Evolutionary conservation across 2,888 invertebrate genomes (phyloP).

Genomic region (Pomacea canaliculata): DNA sequence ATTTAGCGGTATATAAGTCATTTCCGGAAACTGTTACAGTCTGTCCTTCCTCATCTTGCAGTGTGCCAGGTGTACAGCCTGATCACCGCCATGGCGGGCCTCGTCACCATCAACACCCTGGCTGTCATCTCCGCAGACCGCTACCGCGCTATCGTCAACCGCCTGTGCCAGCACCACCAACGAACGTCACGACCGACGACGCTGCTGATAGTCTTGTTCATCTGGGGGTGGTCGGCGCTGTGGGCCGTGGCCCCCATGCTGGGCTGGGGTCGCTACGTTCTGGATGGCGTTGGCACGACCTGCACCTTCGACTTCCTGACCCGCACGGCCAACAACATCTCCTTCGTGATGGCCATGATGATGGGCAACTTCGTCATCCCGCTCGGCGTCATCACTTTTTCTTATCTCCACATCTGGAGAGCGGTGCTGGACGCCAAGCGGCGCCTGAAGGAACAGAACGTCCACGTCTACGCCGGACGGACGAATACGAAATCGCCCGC

Average conservation of each 20-base stretch:
- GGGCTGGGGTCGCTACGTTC: conserved; percentile 37
- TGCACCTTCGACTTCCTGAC: conserved; percentile 41
- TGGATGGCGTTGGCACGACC: conserved; percentile 38
- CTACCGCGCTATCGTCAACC: conserved; percentile 33
- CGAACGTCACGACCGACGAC: conserved; percentile 24
- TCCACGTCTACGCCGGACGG: conserved; percentile 26
- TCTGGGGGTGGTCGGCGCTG: conserved; percentile 34
- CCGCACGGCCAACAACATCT: conserved; percentile 23
- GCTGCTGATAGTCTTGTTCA: conserved; percentile 12
- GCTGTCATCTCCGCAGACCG: conserved; percentile 37
- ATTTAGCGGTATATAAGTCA: no score
- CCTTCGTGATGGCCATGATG: conserved; percentile 35
- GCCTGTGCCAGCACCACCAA: conserved; percentile 26
- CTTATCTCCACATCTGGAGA: conserved; percentile 32
- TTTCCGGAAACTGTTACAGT: no score
- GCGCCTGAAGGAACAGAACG: conserved; percentile 21
- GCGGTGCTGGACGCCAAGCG: conserved; percentile 27
- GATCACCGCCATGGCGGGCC: conserved; percentile 35
- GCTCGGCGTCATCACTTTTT: conserved; percentile 31
- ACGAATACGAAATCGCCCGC: neutral
- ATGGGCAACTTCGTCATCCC: conserved; percentile 36
- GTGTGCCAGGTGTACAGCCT: conserved; percentile 23
- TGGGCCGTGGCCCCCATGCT: conserved; percentile 36
- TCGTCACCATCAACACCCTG: conserved; percentile 39
- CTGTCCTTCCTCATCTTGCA: no score